Conservation (phyloP, 2,113 vertebrate genomes). For the Orientallactaga bullata region DNA sequence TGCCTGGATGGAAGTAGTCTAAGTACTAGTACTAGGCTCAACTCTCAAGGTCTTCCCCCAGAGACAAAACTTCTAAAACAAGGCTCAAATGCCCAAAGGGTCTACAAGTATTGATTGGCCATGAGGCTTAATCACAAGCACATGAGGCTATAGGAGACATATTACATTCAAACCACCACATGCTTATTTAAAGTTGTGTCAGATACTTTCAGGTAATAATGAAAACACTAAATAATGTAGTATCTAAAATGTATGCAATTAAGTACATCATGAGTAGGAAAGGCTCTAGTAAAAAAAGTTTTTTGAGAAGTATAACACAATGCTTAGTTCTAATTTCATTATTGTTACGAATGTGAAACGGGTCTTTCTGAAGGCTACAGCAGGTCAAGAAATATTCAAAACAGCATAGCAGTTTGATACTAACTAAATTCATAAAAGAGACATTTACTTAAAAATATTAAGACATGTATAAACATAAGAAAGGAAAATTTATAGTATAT, state of each 20-base stretch:
- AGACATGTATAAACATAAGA: not conserved
- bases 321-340: not conserved
- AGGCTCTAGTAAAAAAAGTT: not conserved
- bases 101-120: too few species aligned
- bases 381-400: not conserved
- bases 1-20: too few species aligned
- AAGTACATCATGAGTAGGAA: not conserved
- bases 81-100: too few species aligned
- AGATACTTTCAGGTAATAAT: not conserved
- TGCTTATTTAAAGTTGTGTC: too few species aligned
- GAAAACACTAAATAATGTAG: not conserved
- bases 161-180: too few species aligned
- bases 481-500: not conserved
- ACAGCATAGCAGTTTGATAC: not conserved
- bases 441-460: not conserved
- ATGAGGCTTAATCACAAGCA: too few species aligned
- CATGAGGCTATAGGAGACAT: too few species aligned
- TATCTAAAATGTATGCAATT: not conserved
- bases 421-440: not conserved
- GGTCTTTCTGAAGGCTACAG: not conserved
- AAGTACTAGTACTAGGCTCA: too few species aligned
- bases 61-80: too few species aligned
- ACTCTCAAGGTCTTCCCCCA: too few species aligned
- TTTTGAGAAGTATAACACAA: not conserved
- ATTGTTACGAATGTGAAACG: not conserved